A percentile compares a stretch with the other conserved stretches of the same genome.
phyloP scores from a whole-genome alignment of 1,140 invertebrate genomes.

The Drosophila setifemur region DNA sequence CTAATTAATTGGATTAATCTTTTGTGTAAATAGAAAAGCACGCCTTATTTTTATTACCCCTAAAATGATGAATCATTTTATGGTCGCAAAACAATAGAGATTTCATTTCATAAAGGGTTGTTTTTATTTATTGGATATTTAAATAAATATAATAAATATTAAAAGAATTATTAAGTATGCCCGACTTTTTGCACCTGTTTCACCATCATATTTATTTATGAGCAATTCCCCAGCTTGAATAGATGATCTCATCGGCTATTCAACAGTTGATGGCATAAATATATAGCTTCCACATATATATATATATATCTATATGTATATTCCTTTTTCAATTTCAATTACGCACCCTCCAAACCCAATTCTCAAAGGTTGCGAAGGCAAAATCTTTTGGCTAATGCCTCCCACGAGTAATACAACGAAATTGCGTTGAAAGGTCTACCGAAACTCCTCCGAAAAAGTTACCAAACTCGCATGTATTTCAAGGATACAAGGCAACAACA shows the following conservation, averaged over 20 bases:
- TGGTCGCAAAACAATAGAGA: too few species aligned
- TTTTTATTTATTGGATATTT: too few species aligned
- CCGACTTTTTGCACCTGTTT: too few species aligned
- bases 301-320: neutral
- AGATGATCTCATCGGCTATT: conserved; percentile 29
- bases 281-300: neutral
- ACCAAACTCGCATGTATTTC: conserved; percentile 22
- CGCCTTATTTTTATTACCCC: conserved; percentile 24
- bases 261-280: conserved; percentile 14
- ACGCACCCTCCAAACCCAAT: conserved; percentile 10
- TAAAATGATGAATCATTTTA: conserved; percentile 15
- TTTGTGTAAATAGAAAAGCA: neutral
- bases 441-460: conserved; percentile 42
- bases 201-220: conserved; percentile 13
- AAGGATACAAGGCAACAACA: neutral
- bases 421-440: conserved; percentile 72
- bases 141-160: neutral
- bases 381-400: conserved; percentile 50
- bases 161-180: too few species aligned
- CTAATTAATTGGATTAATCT: conserved; percentile 29
- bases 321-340: conserved; percentile 35
- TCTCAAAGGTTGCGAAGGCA: conserved; percentile 7
- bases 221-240: neutral
- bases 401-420: conserved; percentile 61
- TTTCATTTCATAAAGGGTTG: conserved; percentile 2